Evolutionary conservation across 2,113 vertebrate species (phyloP).

Genomic region (Noctilio leporinus): DNA sequence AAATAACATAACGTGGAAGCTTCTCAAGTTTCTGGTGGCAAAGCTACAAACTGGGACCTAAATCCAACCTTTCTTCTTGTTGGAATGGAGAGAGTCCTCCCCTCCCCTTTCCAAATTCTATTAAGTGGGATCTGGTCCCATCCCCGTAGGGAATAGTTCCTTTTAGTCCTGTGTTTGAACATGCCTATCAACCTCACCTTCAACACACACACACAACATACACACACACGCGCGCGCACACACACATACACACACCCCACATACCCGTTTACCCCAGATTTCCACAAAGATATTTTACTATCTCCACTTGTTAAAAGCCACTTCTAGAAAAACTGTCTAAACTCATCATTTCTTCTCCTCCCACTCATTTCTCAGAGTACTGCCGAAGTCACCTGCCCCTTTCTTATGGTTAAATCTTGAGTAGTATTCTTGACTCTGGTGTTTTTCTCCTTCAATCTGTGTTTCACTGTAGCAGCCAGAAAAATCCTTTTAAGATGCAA

Average conservation of each 20-base stretch:
- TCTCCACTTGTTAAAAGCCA: background rate
- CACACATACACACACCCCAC: no score
- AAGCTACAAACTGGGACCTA: background rate
- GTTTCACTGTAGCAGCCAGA: background rate
- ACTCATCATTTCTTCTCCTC: background rate
- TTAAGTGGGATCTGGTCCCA: background rate
- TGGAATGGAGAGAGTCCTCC: background rate
- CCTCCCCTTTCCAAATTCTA: background rate
- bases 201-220: background rate
- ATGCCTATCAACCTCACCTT: background rate
- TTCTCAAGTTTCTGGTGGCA: background rate
- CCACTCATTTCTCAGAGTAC: background rate
- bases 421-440: background rate
- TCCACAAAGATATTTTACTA: background rate
- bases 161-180: background rate
- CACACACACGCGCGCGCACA: background rate
- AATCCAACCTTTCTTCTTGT: background rate
- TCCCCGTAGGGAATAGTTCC: background rate
- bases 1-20: background rate
- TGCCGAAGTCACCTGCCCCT: background rate
- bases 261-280: background rate
- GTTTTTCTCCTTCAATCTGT: background rate
- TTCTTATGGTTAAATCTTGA: background rate
- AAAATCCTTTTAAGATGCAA: background rate
- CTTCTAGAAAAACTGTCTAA: background rate